Percentiles rank a stretch among this genome's conserved stretches.
phyloP scores from a whole-genome alignment of 2,888 invertebrate species.

The Drosophila colorata region DNA sequence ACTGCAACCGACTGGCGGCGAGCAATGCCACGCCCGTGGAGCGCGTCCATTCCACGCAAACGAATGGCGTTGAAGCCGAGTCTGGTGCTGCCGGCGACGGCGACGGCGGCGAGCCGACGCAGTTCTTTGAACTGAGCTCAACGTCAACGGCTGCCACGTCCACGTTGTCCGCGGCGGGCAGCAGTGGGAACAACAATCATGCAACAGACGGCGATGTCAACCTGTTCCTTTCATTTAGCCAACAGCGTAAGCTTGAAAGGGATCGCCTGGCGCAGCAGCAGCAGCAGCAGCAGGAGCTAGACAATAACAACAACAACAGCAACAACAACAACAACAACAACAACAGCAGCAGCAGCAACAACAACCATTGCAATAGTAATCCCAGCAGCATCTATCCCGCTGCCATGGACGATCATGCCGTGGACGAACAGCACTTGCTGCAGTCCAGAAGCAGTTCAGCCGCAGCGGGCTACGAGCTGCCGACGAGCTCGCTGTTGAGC shows the following conservation, averaged over 20 bases:
- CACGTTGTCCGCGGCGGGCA: constrained; percentile 28
- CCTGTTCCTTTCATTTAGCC: constrained; percentile 58
- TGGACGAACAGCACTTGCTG: constrained; percentile 54
- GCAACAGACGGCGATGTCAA: constrained; percentile 8
- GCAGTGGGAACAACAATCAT: constrained; percentile 20
- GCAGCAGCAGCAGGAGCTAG: constrained; percentile 4
- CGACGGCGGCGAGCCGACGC: constrained; percentile 46
- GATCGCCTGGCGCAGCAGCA: constrained; percentile 23
- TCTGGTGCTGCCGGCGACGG: constrained; percentile 3
- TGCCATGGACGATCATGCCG: constrained; percentile 70
- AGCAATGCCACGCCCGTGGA: constrained; percentile 17
- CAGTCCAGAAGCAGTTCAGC: constrained; percentile 22
- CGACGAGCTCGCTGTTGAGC: constrained; percentile 60
- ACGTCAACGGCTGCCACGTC: constrained; percentile 55
- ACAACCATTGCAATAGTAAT: constrained; percentile 1
- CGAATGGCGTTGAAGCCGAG: constrained; percentile 11
- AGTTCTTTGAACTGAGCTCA: constrained; percentile 64
- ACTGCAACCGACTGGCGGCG: constrained; percentile 33
- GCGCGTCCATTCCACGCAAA: constrained; percentile 68
- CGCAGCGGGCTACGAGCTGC: constrained; percentile 54
- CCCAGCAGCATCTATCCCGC: constrained; percentile 53
- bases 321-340: constrained; percentile 23
- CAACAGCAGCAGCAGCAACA: constrained; percentile 1
- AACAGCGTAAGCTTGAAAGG: constrained; percentile 60
- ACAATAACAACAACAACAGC: constrained; percentile 14